phyloP scores from a whole-genome alignment of 2,888 invertebrate genomes.

The Drosophila emarginata region DNA sequence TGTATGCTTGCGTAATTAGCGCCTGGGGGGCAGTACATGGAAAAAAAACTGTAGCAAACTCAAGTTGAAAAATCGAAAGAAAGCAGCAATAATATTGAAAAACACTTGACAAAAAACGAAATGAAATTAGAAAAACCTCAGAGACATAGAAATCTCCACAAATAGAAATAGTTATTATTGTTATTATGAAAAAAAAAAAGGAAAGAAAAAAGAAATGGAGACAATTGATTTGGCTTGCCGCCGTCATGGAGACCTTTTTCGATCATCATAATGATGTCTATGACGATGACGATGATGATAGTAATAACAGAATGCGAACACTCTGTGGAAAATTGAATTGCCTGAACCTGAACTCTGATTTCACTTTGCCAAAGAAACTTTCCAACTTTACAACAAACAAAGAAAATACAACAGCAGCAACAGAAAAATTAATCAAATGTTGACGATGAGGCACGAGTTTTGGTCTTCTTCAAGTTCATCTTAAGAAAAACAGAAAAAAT shows the following conservation, averaged over 20 bases:
- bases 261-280: constrained; percentile 30
- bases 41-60: constrained; percentile 51
- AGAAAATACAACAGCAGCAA: constrained; percentile 3
- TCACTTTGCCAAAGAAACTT: constrained; percentile 62
- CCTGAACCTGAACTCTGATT: constrained; percentile 57
- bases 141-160: constrained; percentile 22
- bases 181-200: constrained; percentile 12
- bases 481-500: constrained; percentile 12
- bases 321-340: constrained; percentile 68
- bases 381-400: constrained; percentile 65
- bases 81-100: constrained; percentile 23
- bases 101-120: constrained; percentile 2
- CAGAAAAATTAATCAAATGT: constrained; percentile 70
- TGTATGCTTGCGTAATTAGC: constrained; percentile 71
- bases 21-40: constrained; percentile 35
- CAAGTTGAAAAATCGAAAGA: constrained; percentile 27
- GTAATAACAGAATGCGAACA: constrained; percentile 65
- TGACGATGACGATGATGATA: constrained; percentile 1
- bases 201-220: constrained; percentile 41
- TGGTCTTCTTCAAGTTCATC: constrained; percentile 72
- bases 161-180: constrained; percentile 15
- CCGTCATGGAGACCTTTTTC: constrained; percentile 56
- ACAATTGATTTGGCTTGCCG: constrained; percentile 76
- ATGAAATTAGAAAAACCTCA: constrained; percentile 9
- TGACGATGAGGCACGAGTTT: constrained; percentile 51